Evolutionary conservation across 23 tunicate genomes (phyloP).

Genomic region (Clavelina lepadiformis): DNA sequence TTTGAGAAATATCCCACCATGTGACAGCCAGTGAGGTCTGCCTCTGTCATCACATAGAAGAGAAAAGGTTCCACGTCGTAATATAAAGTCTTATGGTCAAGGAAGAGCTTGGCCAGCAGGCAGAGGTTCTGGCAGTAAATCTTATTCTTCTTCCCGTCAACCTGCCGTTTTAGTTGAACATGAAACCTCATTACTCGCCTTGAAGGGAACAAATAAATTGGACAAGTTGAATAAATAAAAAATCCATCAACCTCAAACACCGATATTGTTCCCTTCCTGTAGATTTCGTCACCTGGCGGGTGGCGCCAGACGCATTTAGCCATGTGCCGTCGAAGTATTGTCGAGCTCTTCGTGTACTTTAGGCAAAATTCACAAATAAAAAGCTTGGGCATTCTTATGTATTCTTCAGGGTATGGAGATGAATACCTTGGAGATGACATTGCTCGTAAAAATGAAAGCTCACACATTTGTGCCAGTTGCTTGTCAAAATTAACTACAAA

Average conservation of each 20-base stretch:
- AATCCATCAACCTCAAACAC: slow-evolving; percentile 68
- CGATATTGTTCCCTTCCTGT: slow-evolving; percentile 76
- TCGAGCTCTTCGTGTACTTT: slow-evolving; percentile 79
- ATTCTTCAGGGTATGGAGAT: slow-evolving; percentile 90
- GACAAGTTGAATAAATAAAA: background rate
- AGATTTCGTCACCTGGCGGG: slow-evolving; percentile 98
- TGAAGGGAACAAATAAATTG: background rate
- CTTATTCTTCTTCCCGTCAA: slow-evolving; percentile 91
- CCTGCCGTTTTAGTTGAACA: no score
- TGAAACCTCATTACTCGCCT: no score
- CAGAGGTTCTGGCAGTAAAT: slow-evolving; percentile 97
- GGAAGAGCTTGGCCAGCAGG: slow-evolving; percentile 89
- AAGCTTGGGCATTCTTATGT: slow-evolving; percentile 64
- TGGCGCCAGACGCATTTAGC: slow-evolving; percentile 86
- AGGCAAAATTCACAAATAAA: slow-evolving; percentile 96
- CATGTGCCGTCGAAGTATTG: slow-evolving; percentile 87
- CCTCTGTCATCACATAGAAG: slow-evolving; percentile 96
- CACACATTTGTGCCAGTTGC: background rate
- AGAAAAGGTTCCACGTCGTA: slow-evolving; percentile 94
- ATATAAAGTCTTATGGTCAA: slow-evolving; percentile 89
- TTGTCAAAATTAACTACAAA: background rate
- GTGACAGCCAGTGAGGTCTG: slow-evolving; percentile 78
- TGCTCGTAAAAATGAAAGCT: background rate
- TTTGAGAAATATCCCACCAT: slow-evolving; percentile 98
- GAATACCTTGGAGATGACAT: slow-evolving; percentile 34